A percentile compares a stretch with the other conserved stretches of the same genome.
Conservation (phyloP, 35 echinoderm and acorn worm genomes). For the Holothuria glaberrima region DNA sequence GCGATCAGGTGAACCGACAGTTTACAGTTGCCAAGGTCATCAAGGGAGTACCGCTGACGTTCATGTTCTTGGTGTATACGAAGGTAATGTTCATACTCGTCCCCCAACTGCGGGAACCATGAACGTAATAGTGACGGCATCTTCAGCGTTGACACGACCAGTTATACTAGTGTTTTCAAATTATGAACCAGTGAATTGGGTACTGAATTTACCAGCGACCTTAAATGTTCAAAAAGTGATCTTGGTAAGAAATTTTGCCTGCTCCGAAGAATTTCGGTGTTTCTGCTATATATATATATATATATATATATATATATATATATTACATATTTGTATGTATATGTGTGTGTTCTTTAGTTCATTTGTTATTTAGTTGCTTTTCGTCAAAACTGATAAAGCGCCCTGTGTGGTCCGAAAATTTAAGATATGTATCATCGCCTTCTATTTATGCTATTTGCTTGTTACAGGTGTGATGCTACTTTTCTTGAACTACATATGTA, state of each 20-base stretch:
- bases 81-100: slow-evolving; percentile 71
- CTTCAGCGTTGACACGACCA: not conserved
- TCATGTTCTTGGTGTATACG: slow-evolving; percentile 71
- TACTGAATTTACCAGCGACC: slow-evolving; percentile 23
- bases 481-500: too few relatives aligned
- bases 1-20: not conserved
- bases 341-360: too few relatives aligned
- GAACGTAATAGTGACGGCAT: slow-evolving; percentile 17
- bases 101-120: slow-evolving; percentile 72
- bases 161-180: slow-evolving; percentile 64
- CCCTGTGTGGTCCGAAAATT: too few relatives aligned
- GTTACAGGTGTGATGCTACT: too few relatives aligned
- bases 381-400: too few relatives aligned
- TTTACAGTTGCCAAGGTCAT: slow-evolving; percentile 65
- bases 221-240: slow-evolving; percentile 62
- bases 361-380: too few relatives aligned
- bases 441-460: too few relatives aligned
- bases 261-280: too few relatives aligned
- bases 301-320: too few relatives aligned
- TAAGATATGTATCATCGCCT: too few relatives aligned
- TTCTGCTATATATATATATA: too few relatives aligned
- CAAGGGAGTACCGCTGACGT: slow-evolving; percentile 11
- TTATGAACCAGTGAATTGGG: slow-evolving; percentile 84
- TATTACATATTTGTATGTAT: too few relatives aligned
- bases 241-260: slow-evolving; percentile 53